Evolutionary conservation across 2,113 vertebrate species (phyloP), one percentile per base, ranked within the genome.

Genomic region (Uria lomvia): DNA sequence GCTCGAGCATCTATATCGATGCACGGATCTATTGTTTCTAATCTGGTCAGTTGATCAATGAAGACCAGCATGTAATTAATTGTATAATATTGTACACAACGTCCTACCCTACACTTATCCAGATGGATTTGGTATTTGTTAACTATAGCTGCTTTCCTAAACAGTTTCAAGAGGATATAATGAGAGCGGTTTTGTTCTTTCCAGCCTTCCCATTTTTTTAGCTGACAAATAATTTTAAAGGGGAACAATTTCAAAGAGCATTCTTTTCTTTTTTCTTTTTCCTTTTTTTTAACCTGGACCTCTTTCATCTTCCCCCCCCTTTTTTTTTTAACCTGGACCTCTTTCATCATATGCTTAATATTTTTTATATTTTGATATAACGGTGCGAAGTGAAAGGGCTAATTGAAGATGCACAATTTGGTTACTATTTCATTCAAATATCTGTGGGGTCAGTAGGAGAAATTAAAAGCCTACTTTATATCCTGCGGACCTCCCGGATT

Each of bases 1-100:
- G 73, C 34, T 50, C 72, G 2, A 91, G 59, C 82, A 66, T 90
- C 78, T 49, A 0, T 74, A 88, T 96, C 40, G 86, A 94, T 62
- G 88, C 52, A 34, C 24, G 2, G 9, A 84, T 92, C 94, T 94
- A 7, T 94, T 97, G 91, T 96, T 95, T 90, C 94, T 95, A 96
- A 97, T 96, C 89, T 95, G 89, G 83, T 90, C 86, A 58, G 87
- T 9, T 65, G 89, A 89, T 97, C 97, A 32, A 92, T 96, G 85
- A 71, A 55, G 71, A 73, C 13, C 91, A 78, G 89, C 70, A 2
- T 92, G 81, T 95, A 96, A 91, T 97, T 97, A 97, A 95, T 94
- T 94, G 93, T 55, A 14, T 79, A 24, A 68, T 73, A 79, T 29
- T 49, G 83, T 17, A 72, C 67, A 40, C 67, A 6, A 1, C 38